Percentiles rank a stretch among this genome's conserved stretches.
Evolutionary conservation across 2,888 invertebrate genomes (phyloP).

Genomic region (Athrips mouffetella): DNA sequence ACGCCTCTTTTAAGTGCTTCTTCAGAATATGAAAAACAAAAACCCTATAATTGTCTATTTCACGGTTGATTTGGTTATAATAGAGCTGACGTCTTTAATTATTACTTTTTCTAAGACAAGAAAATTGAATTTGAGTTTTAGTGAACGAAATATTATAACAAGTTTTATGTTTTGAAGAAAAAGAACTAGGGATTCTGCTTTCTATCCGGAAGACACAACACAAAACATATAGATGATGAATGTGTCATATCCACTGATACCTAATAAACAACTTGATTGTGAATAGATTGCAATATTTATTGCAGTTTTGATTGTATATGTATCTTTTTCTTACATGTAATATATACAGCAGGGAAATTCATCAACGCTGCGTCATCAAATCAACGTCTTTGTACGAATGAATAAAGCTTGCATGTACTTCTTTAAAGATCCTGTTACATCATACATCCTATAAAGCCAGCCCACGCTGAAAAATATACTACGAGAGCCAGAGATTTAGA

Average conservation of each 20-base stretch:
- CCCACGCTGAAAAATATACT: conserved; percentile 45
- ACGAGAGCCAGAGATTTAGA: conserved; percentile 33
- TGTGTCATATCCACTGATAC: too few relatives aligned
- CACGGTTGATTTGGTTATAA: conserved; percentile 44
- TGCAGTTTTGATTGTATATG: too few relatives aligned
- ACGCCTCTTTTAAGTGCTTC: conserved; percentile 1
- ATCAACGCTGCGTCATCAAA: too few relatives aligned
- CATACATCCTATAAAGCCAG: conserved; percentile 24
- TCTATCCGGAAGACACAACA: too few relatives aligned
- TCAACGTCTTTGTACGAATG: too few relatives aligned
- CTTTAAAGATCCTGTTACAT: background rate
- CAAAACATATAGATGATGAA: too few relatives aligned
- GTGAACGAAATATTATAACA: background rate
- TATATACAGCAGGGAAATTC: too few relatives aligned
- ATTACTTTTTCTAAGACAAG: conserved; percentile 16
- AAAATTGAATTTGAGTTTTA: background rate
- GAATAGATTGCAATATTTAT: too few relatives aligned
- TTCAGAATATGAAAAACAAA: conserved; percentile 25
- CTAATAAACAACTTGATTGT: too few relatives aligned
- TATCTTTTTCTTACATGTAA: too few relatives aligned
- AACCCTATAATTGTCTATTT: conserved; percentile 38
- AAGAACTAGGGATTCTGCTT: too few relatives aligned
- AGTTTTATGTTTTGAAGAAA: background rate
- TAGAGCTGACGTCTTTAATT: conserved; percentile 25
- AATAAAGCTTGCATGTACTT: background rate